phyloP scores from a whole-genome alignment of 2,888 invertebrate species.

The Erynnis tages region DNA sequence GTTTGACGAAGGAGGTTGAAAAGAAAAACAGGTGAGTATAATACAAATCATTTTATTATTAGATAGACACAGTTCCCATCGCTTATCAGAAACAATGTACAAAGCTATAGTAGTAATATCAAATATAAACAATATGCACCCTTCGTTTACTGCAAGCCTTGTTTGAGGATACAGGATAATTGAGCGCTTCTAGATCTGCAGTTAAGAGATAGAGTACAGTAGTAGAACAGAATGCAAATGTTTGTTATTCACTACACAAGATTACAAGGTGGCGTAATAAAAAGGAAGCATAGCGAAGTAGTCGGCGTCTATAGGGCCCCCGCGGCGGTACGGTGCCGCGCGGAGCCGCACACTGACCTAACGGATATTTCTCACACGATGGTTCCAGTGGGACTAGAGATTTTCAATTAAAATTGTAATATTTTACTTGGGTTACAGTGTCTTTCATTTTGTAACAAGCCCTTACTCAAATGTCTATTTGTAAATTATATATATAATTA shows the following conservation, averaged over 20 bases:
- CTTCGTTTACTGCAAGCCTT: constrained; percentile 81
- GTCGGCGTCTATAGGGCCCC: constrained; percentile 37
- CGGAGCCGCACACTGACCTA: constrained; percentile 48
- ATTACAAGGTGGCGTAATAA: constrained; percentile 73
- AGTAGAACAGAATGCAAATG: constrained; percentile 77
- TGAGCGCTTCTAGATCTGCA: constrained; percentile 80
- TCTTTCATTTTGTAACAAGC: constrained; percentile 81
- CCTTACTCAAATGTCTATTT: constrained; percentile 83
- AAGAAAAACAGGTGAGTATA: constrained; percentile 67
- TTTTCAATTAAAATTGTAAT: constrained; percentile 83
- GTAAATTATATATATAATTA: constrained; percentile 70
- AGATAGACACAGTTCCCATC: constrained; percentile 87
- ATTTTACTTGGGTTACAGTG: constrained; percentile 83
- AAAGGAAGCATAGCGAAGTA: constrained; percentile 74
- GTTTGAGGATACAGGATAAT: constrained; percentile 78
- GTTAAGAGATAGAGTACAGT: constrained; percentile 72
- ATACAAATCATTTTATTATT: constrained; percentile 87
- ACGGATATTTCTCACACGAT: constrained; percentile 72
- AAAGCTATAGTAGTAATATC: constrained; percentile 85
- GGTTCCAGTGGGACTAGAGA: constrained; percentile 86
- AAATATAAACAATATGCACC: constrained; percentile 82
- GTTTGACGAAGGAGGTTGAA: constrained; percentile 21
- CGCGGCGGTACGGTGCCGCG: constrained; percentile 24
- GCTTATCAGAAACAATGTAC: constrained; percentile 87
- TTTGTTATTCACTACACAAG: constrained; percentile 75